phyloP scores from a whole-genome alignment of 2,113 vertebrate genomes.

The Ailurus styani region DNA sequence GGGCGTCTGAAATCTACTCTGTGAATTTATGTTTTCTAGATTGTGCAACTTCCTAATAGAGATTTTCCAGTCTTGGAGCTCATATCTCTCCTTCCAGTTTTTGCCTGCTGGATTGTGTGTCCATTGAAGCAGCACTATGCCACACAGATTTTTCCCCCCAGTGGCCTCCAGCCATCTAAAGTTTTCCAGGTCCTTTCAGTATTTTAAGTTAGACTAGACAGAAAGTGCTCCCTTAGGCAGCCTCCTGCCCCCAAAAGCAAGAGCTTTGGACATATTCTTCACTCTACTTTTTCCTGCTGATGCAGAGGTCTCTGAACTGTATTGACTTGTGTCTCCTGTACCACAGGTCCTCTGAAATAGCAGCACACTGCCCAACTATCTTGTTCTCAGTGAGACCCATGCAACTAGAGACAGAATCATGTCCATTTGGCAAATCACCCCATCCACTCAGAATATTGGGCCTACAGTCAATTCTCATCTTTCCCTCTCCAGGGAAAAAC shows the following conservation, averaged over 20 bases:
- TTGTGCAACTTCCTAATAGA: not conserved
- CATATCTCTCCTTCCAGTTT: not conserved
- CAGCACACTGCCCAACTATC: not conserved
- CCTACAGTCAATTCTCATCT: not conserved
- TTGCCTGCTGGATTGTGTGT: not conserved
- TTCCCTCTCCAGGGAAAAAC: not conserved
- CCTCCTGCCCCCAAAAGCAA: not conserved
- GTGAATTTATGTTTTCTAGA: not conserved
- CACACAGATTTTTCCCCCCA: not conserved
- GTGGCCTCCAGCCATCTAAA: not conserved
- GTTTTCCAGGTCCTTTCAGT: not conserved
- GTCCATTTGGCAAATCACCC: fast-evolving
- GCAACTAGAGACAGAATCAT: not conserved
- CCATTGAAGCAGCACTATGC: not conserved
- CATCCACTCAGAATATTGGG: not conserved
- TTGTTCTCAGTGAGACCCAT: not conserved
- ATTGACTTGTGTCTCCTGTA: not conserved
- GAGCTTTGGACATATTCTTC: not conserved
- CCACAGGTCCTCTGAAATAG: not conserved
- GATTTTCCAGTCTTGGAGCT: not conserved
- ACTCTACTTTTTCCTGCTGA: not conserved
- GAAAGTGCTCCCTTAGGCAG: not conserved
- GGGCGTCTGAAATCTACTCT: not conserved
- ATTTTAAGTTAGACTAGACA: not conserved
- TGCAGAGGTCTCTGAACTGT: not conserved